Percentiles rank a stretch among this genome's conserved stretches.
These are phyloP conservation scores for Platypus cylindrus DNA, from an alignment of 2,888 invertebrate species.

Conservation along the genomic window DNA sequence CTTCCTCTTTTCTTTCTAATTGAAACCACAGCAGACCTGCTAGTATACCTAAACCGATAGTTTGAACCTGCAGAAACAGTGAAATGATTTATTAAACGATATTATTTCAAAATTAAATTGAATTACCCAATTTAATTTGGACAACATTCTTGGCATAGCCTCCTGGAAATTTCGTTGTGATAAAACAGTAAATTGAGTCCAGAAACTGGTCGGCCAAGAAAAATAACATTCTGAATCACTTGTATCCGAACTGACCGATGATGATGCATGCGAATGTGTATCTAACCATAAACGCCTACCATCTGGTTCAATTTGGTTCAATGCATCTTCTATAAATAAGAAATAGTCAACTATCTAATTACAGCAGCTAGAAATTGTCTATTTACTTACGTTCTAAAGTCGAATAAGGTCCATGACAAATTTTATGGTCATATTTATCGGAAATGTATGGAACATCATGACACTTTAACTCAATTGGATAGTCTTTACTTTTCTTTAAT, in stretches of 20 bases:
- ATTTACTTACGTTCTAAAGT: conserved; percentile 34
- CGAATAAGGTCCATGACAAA: conserved; percentile 28
- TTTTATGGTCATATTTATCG: conserved; percentile 30
- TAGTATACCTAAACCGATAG: conserved; percentile 55
- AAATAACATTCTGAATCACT: conserved; percentile 49
- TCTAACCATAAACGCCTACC: conserved; percentile 56
- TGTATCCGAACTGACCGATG: conserved; percentile 47
- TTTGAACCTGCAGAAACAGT: conserved; percentile 37
- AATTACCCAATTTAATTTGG: conserved; percentile 57
- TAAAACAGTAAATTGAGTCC: conserved; percentile 64
- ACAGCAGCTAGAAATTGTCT: too few species aligned
- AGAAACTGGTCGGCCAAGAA: conserved; percentile 62
- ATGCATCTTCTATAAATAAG: conserved; percentile 34
- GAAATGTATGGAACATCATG: conserved; percentile 30
- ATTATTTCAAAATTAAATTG: conserved; percentile 1
- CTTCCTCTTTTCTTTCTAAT: conserved; percentile 59
- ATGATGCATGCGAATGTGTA: conserved; percentile 55
- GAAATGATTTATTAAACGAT: not conserved
- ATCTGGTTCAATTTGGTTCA: conserved; percentile 42
- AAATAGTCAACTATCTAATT: too few species aligned
- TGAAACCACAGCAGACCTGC: conserved; percentile 70
- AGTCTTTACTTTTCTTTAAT: conserved; percentile 44
- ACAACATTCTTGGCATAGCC: conserved; percentile 61
- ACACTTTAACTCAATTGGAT: conserved; percentile 41
- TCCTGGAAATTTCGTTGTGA: conserved; percentile 65